Evolutionary conservation across 2,113 vertebrate genomes (phyloP).

Genomic region (Lutjanus erythropterus): DNA sequence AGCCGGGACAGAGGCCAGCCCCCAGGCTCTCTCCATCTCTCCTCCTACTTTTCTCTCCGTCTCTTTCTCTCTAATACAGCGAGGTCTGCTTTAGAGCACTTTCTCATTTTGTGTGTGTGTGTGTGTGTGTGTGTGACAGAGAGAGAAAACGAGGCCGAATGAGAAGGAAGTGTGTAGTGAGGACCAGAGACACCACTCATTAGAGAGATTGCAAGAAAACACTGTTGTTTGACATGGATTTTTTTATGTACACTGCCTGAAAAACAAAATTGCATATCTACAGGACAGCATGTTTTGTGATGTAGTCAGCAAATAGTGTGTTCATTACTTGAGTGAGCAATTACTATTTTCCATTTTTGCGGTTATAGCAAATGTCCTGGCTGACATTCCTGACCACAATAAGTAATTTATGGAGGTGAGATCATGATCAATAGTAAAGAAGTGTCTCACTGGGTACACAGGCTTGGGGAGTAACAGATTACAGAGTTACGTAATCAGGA

Average conservation of each 20-base stretch:
- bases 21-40: slow-evolving; percentile 84
- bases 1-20: slow-evolving; percentile 89
- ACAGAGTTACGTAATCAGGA: too few species aligned
- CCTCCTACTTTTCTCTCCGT: slow-evolving; percentile 70
- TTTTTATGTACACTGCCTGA: background rate
- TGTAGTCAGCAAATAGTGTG: slow-evolving; percentile 52
- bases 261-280: slow-evolving; percentile 9
- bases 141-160: slow-evolving; percentile 19
- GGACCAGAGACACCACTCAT: slow-evolving; percentile 43
- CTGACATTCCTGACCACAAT: slow-evolving; percentile 40
- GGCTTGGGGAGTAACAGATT: too few species aligned
- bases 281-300: slow-evolving; percentile 40
- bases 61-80: slow-evolving; percentile 42
- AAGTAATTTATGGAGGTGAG: slow-evolving; percentile 53
- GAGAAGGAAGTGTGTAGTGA: slow-evolving; percentile 18
- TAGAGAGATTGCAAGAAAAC: slow-evolving; percentile 39
- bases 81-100: slow-evolving; percentile 53
- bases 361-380: slow-evolving; percentile 40
- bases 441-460: slow-evolving; percentile 1
- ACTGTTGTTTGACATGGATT: slow-evolving; percentile 30
- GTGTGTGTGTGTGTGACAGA: slow-evolving; percentile 28
- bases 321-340: slow-evolving; percentile 55
- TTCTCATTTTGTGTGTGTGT: slow-evolving; percentile 31
- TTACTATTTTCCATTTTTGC: slow-evolving; percentile 55
- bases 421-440: slow-evolving; percentile 50